Percentiles rank a stretch among this genome's conserved stretches.
Conservation (phyloP, 2,888 invertebrate genomes). For the Rhamphomyia laevipes region DNA sequence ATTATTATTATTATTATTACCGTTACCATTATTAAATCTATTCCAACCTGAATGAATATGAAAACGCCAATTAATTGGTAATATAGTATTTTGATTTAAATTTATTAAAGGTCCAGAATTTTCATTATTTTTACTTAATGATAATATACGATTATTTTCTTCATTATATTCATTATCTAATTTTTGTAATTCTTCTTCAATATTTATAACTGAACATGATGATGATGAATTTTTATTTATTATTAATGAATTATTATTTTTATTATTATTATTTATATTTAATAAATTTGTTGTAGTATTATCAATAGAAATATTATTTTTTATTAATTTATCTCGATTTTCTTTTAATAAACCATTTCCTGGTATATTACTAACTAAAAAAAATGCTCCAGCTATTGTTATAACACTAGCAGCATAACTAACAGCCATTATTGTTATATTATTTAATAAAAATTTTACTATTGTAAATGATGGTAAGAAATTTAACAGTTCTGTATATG, state of each 20-base stretch:
- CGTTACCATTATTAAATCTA: background rate
- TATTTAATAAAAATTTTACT: conserved; percentile 30
- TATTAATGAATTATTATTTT: conserved; percentile 7
- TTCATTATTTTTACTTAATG: conserved; percentile 21
- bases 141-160: conserved; percentile 24
- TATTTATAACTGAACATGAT: conserved; percentile 22
- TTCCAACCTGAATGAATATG: background rate
- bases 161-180: conserved; percentile 26
- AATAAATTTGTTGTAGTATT: background rate
- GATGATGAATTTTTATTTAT: conserved; percentile 13
- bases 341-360: conserved; percentile 35
- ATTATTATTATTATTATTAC: background rate
- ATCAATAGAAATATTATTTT: conserved; percentile 1
- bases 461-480: conserved; percentile 32
- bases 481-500: conserved; percentile 64
- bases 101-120: conserved; percentile 14
- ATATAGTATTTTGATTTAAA: conserved; percentile 9
- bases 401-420: conserved; percentile 37
- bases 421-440: conserved; percentile 30
- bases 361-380: conserved; percentile 41
- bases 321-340: conserved; percentile 3
- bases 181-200: conserved; percentile 29
- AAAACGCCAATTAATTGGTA: background rate
- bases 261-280: background rate
- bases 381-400: conserved; percentile 38